Conservation (phyloP, 2,888 invertebrate genomes). For the Cephus rjabovi region DNA sequence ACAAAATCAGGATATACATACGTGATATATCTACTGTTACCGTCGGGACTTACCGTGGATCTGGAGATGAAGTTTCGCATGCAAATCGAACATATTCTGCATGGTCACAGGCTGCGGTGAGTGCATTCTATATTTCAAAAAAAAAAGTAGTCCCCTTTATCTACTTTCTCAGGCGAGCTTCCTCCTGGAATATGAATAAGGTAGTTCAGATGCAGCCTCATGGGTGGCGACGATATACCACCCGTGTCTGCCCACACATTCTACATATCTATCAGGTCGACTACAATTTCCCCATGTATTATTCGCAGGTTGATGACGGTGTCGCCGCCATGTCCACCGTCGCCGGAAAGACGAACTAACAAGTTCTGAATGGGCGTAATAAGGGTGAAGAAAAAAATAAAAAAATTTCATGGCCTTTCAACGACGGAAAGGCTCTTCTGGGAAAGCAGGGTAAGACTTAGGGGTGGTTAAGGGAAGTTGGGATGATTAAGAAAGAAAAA, state of each 20-base stretch:
- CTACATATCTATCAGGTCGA: not conserved
- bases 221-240: constrained; percentile 19
- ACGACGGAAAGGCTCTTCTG: constrained; percentile 25
- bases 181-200: constrained; percentile 34
- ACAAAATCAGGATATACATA: not conserved
- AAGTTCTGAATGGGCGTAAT: not conserved
- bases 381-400: not conserved
- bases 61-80: constrained; percentile 1
- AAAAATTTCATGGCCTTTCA: not conserved
- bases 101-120: not conserved
- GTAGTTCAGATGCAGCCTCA: constrained; percentile 32
- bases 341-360: not conserved
- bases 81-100: not conserved
- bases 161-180: constrained; percentile 25
- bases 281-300: constrained; percentile 7
- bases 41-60: not conserved
- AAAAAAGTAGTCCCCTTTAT: constrained; percentile 24
- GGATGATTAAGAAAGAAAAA: not conserved
- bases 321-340: not conserved
- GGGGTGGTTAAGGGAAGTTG: not conserved
- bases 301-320: constrained; percentile 1
- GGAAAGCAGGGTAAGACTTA: constrained; percentile 21
- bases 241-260: not conserved
- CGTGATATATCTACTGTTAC: not conserved
- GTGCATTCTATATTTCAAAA: constrained; percentile 14